A percentile compares a stretch with the other conserved stretches of the same genome.
These are phyloP conservation scores for Mimas tiliae DNA, from an alignment of 2,888 invertebrate species.

Conservation along the genomic window DNA sequence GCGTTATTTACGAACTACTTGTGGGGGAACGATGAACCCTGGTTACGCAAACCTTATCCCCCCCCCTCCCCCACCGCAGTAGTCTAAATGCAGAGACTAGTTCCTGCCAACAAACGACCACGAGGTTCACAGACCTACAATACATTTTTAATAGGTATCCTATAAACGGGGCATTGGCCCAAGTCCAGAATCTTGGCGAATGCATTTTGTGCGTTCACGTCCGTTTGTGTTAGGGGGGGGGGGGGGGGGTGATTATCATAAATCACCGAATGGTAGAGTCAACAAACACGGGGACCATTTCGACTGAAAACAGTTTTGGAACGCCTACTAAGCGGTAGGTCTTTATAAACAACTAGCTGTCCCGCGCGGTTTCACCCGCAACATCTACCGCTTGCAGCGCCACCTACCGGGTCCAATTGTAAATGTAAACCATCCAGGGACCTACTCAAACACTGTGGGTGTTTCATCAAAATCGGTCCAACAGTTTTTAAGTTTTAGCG, in stretches of 20 bases:
- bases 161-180: conserved; percentile 54
- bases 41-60: conserved; percentile 13
- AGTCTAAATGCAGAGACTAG: conserved; percentile 48
- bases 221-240: background rate
- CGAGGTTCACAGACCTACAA: conserved; percentile 55
- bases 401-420: no score
- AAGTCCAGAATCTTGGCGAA: conserved; percentile 55
- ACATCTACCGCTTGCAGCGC: no score
- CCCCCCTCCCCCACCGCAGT: conserved; percentile 28
- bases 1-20: conserved; percentile 5
- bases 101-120: conserved; percentile 45
- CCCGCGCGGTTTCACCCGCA: no score
- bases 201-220: conserved; percentile 5
- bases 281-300: no score
- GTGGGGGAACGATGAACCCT: conserved; percentile 15
- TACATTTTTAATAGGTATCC: conserved; percentile 44
- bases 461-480: no score
- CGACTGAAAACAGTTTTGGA: no score
- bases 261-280: background rate
- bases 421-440: no score
- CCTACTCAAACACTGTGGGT: no score
- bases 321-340: no score
- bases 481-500: no score
- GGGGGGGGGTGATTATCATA: background rate
- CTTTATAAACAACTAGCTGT: no score